Percentiles rank a stretch among this genome's conserved stretches.
These are phyloP conservation scores for Orthonychiurus folsomi DNA, from an alignment of 2,888 invertebrate genomes.

Conservation along the genomic window DNA sequence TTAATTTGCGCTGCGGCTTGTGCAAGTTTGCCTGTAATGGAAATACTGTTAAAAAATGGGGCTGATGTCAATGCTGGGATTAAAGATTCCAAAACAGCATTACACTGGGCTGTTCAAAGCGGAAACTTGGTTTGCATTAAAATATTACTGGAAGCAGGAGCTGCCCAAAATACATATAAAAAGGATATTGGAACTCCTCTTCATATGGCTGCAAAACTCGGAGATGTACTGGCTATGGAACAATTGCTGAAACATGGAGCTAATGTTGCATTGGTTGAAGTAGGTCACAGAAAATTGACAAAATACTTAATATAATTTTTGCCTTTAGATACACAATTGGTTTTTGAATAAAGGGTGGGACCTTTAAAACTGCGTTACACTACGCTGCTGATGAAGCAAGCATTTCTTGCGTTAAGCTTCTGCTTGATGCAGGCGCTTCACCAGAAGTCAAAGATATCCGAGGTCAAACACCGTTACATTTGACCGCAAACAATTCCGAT, in stretches of 20 bases:
- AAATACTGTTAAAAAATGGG: constrained; percentile 15
- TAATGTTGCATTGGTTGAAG: constrained; percentile 41
- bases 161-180: constrained; percentile 56
- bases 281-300: too few relatives aligned
- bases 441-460: constrained; percentile 55
- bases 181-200: constrained; percentile 54
- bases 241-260: constrained; percentile 67
- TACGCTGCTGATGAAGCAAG: constrained; percentile 80
- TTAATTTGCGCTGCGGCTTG: constrained; percentile 23
- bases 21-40: constrained; percentile 17
- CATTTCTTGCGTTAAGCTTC: constrained; percentile 61
- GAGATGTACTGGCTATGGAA: constrained; percentile 59
- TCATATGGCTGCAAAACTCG: constrained; percentile 69
- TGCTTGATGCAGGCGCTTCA: constrained; percentile 64
- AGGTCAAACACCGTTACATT: constrained; percentile 72
- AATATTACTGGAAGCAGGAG: constrained; percentile 63
- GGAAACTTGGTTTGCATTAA: constrained; percentile 64
- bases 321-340: background rate
- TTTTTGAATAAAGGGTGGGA: constrained; percentile 2
- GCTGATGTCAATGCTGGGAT: constrained; percentile 22
- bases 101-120: constrained; percentile 76
- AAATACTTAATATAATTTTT: background rate
- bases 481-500: constrained; percentile 71
- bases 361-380: constrained; percentile 63
- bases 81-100: constrained; percentile 54